Conservation (phyloP, 2,113 vertebrate genomes). For the Colistium nudipinnis region DNA sequence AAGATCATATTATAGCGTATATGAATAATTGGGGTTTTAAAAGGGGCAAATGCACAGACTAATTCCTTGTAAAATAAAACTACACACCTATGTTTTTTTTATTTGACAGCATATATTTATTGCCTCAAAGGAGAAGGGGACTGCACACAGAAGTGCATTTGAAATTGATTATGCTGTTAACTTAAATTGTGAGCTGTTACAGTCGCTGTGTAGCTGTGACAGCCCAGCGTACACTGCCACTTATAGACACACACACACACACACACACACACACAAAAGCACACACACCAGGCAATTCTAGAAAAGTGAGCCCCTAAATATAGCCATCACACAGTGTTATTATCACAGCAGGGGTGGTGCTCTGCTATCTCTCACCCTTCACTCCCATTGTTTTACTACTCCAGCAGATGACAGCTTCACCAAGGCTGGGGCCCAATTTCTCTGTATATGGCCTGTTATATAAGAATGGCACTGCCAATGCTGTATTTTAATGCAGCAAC, state of each 20-base stretch:
- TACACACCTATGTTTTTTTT: slow-evolving; percentile 8
- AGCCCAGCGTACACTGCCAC: slow-evolving; percentile 17
- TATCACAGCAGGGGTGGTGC: slow-evolving; percentile 69
- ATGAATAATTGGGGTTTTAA: slow-evolving; percentile 6
- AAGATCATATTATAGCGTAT: not conserved
- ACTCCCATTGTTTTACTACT: slow-evolving; percentile 74
- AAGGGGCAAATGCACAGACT: not conserved
- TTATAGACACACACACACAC: slow-evolving; percentile 20
- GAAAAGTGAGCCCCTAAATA: slow-evolving; percentile 68
- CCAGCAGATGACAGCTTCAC: slow-evolving; percentile 67
- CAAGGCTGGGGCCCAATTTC: slow-evolving; percentile 43
- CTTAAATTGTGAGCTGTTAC: slow-evolving; percentile 43
- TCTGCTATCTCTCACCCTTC: slow-evolving; percentile 76
- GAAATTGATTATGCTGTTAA: slow-evolving; percentile 39
- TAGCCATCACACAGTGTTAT: slow-evolving; percentile 65
- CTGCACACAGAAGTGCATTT: slow-evolving; percentile 13
- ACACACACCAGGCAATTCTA: slow-evolving; percentile 50
- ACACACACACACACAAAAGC: slow-evolving; percentile 11
- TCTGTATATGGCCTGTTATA: slow-evolving; percentile 49
- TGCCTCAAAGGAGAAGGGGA: not conserved
- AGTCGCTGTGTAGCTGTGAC: slow-evolving; percentile 24
- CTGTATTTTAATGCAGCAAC: slow-evolving; percentile 34
- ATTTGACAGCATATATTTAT: slow-evolving; percentile 25
- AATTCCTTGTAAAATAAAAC: slow-evolving; percentile 22
- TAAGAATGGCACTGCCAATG: slow-evolving; percentile 48